A percentile compares a stretch with the other conserved stretches of the same genome.
These are phyloP conservation scores for Polyergus mexicanus DNA, from an alignment of 1,140 invertebrate species.

Conservation along the genomic window DNA sequence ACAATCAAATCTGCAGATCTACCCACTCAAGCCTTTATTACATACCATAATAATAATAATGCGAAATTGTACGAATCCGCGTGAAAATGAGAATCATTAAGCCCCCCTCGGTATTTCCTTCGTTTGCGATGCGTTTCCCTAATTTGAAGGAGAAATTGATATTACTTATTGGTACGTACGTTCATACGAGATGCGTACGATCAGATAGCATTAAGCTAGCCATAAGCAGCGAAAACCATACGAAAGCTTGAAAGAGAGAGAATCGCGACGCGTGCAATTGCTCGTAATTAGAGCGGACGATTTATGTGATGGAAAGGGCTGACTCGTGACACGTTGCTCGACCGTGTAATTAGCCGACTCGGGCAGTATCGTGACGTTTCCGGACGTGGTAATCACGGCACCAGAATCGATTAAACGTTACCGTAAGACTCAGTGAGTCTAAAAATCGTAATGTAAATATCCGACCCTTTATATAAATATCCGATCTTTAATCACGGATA, in stretches of 20 bases:
- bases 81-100: constrained; percentile 17
- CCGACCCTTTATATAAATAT: constrained; percentile 23
- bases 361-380: constrained; percentile 53
- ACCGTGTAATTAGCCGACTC: constrained; percentile 60
- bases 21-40: not conserved
- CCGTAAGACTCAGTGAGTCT: constrained; percentile 36
- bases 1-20: constrained; percentile 28
- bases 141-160: not conserved
- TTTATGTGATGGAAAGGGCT: constrained; percentile 59
- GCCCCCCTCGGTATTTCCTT: not conserved
- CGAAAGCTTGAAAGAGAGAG: constrained; percentile 14
- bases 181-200: not conserved
- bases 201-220: constrained; percentile 2
- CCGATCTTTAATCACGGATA: not conserved
- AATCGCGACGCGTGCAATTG: constrained; percentile 53
- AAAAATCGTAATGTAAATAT: constrained; percentile 53
- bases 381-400: constrained; percentile 34
- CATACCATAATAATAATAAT: constrained; percentile 22
- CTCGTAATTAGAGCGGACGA: constrained; percentile 54
- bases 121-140: not conserved
- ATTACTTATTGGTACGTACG: not conserved
- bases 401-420: constrained; percentile 53
- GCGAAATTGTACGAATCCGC: not conserved
- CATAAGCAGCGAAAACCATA: constrained; percentile 33
- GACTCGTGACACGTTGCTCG: constrained; percentile 60